Conservation (phyloP, 92 coral and sea anemone genomes). For the Epizoanthus rinbou region DNA sequence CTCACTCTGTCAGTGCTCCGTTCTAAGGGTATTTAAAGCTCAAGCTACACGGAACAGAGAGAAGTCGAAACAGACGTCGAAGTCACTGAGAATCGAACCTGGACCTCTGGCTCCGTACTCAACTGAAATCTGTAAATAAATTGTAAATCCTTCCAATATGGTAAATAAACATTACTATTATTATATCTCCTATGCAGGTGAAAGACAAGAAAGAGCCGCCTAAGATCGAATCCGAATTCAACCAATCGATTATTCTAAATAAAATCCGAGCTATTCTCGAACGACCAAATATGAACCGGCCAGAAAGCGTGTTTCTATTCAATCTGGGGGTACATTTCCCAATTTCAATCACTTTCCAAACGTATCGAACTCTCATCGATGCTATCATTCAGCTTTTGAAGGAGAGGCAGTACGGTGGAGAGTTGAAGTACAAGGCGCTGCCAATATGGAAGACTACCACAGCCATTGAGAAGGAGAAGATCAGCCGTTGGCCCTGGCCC, state of each 20-base stretch:
- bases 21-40: too few relatives aligned
- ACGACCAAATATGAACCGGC: constrained; percentile 48
- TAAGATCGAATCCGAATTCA: constrained; percentile 52
- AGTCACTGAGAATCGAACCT: too few relatives aligned
- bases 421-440: constrained; percentile 32
- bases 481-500: constrained; percentile 45
- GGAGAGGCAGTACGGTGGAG: constrained; percentile 37
- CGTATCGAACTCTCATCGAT: constrained; percentile 49
- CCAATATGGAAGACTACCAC: constrained; percentile 71
- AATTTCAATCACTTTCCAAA: constrained; percentile 50
- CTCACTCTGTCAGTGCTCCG: too few relatives aligned
- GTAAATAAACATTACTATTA: neutral
- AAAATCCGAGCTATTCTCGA: constrained; percentile 50
- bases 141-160: too few relatives aligned
- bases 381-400: constrained; percentile 49
- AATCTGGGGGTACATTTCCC: constrained; percentile 68
- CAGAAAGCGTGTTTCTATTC: constrained; percentile 53
- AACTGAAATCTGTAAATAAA: too few relatives aligned
- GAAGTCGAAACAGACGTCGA: too few relatives aligned
- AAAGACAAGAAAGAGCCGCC: constrained; percentile 60
- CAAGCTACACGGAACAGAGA: too few relatives aligned
- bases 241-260: constrained; percentile 48
- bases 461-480: constrained; percentile 62
- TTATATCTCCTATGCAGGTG: constrained; percentile 36
- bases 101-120: too few relatives aligned